These are phyloP conservation scores for Aphaenogaster ashmeadi DNA, from an alignment of 1,140 invertebrate species.

Conservation along the genomic window DNA sequence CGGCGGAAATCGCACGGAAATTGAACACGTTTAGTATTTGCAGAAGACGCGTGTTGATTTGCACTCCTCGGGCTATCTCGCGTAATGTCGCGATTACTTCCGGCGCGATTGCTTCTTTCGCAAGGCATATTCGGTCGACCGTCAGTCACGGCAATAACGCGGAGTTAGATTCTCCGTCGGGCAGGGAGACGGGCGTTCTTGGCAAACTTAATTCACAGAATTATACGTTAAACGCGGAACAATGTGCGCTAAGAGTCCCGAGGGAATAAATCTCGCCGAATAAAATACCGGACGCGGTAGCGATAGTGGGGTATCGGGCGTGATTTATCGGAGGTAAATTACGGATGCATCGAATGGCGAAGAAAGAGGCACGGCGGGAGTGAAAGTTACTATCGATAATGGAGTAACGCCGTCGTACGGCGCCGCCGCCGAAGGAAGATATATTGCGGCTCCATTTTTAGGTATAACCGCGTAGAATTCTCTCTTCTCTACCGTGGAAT, in stretches of 20 bases:
- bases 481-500: constrained; percentile 22
- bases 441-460: constrained; percentile 58
- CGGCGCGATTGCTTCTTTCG: constrained; percentile 15
- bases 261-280: constrained; percentile 17
- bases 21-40: constrained; percentile 51
- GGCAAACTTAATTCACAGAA: constrained; percentile 3
- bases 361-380: constrained; percentile 15
- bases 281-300: neutral
- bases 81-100: constrained; percentile 45
- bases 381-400: constrained; percentile 65
- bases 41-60: constrained; percentile 33
- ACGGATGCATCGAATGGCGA: constrained; percentile 57
- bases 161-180: neutral
- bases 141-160: neutral
- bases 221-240: neutral
- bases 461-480: constrained; percentile 47
- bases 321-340: constrained; percentile 63
- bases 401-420: constrained; percentile 34
- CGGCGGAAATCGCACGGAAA: constrained; percentile 58
- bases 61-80: neutral
- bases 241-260: neutral
- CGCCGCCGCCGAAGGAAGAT: constrained; percentile 45
- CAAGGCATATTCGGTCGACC: neutral
- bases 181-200: too few relatives aligned
- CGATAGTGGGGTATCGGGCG: neutral